These are phyloP conservation scores for Actinostola sp. DNA, from an alignment of 92 coral and sea anemone species.

Conservation along the genomic window DNA sequence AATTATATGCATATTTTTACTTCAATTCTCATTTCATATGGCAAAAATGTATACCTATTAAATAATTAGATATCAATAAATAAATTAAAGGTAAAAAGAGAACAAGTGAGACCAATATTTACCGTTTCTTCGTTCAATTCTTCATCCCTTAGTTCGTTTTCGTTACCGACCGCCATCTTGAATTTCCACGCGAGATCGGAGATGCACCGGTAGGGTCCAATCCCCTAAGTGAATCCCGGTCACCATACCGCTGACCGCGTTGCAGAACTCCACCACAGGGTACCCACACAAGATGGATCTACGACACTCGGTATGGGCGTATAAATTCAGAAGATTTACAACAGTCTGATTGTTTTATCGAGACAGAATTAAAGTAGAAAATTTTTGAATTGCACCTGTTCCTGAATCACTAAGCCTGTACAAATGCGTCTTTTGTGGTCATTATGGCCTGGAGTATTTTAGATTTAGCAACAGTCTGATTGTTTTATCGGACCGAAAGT, in stretches of 20 bases:
- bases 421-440: no score
- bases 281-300: not conserved
- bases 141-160: slow-evolving; percentile 59
- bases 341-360: no score
- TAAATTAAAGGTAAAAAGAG: not conserved
- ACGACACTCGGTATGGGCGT: no score
- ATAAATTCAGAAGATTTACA: no score
- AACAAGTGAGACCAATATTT: not conserved
- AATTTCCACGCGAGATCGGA: slow-evolving; percentile 23
- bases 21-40: not conserved
- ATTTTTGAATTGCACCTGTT: no score
- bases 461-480: no score
- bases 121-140: slow-evolving; percentile 68
- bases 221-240: not conserved
- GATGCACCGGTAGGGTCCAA: slow-evolving; percentile 19
- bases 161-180: slow-evolving; percentile 84
- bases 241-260: slow-evolving; percentile 2
- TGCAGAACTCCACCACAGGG: slow-evolving; percentile 1
- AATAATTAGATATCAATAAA: not conserved
- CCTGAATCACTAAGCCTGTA: no score
- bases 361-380: no score
- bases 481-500: no score
- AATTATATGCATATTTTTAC: not conserved
- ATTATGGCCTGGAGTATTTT: no score
- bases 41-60: not conserved